Base-by-base conservation (phyloP, 2,888 invertebrate species). In the Biston stratarius region DNA sequence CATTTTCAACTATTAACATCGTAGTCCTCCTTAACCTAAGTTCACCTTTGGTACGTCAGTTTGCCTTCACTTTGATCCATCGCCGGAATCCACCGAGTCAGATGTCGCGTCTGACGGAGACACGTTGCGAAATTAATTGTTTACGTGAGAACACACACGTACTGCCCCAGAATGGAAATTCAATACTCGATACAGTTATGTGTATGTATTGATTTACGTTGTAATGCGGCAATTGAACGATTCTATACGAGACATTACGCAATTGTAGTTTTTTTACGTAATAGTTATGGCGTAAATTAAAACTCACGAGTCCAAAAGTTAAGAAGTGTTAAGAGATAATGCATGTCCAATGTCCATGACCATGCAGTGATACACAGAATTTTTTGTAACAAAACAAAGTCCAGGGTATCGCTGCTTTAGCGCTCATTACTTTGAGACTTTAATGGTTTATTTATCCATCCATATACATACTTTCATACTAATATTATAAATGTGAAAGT, bases 1-100 rank as follows among this genome's bases (percentile, higher is more conserved):
- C 14, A 38, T 53, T 38, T 53, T 53, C 38, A 38, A 38, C n/a
- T n/a, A 44, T 56, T 47, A 48, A 56, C 9, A 1, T 56, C 56
- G 34, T 14, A 24, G 24, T 34, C 14, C 6, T 52, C 15, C 34
- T 48, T n/a, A 12, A 38, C n/a, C 55, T 44, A 52, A 36, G 56
- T 48, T 56, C 5, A 34, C 48, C 11, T 48, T 51, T 34, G 34
- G n/a, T 38, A 40, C 49, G 11, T 12, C 42, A 9, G 48, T 34
- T 40, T 33, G 14, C 52, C n/a, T 7, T 1, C 11, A 8, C 62
- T 63, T 63, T 63, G 62, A 63, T 56, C 62, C 56, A 44, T 63
- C 49, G 47, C 56, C 34, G 40, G 62, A 63, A 56, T 57, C 33
- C 62, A 5, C 36, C 36, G 52, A 10, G 24, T 47, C 33, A 40